A percentile compares a stretch with the other conserved stretches of the same genome.
phyloP scores from a whole-genome alignment of 2,797 vertebrate species.

The Staurois parvus region DNA sequence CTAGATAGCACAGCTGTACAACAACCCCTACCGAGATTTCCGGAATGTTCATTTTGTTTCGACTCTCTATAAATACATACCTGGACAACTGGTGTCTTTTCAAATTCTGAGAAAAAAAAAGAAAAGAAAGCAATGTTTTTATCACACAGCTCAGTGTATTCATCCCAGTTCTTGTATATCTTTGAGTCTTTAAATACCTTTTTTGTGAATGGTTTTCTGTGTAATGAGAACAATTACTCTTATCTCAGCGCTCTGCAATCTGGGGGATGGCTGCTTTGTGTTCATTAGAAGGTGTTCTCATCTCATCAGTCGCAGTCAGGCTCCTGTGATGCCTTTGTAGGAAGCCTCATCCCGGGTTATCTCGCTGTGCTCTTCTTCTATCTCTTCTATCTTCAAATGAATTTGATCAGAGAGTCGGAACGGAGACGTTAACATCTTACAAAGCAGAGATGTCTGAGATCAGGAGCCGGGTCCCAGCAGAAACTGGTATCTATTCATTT shows the following conservation, averaged over 20 bases:
- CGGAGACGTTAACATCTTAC: neutral
- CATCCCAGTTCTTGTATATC: neutral
- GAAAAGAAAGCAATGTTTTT: conserved; percentile 15
- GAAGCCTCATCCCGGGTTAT: conserved; percentile 9
- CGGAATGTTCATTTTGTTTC: no score
- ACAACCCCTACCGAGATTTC: no score
- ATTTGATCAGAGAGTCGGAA: neutral
- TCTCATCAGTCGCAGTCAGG: no score
- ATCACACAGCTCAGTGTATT: conserved; percentile 26
- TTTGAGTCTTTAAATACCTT: conserved; percentile 39
- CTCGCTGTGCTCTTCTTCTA: neutral
- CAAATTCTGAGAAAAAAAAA: neutral
- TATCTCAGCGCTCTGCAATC: conserved; percentile 25
- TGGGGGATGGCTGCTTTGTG: conserved; percentile 19
- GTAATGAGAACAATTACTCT: conserved; percentile 55
- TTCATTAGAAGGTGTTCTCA: conserved; percentile 26
- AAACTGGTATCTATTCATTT: no score
- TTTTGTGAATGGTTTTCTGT: conserved; percentile 28
- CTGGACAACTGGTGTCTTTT: neutral
- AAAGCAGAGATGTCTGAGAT: no score
- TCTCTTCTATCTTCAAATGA: neutral
- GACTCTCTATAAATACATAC: no score
- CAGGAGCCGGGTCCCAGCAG: no score
- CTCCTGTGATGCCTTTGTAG: conserved; percentile 5
- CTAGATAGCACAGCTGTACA: no score